These are phyloP conservation scores for Toxonevra muliebris DNA, from an alignment of 2,888 invertebrate species.

Conservation along the genomic window DNA sequence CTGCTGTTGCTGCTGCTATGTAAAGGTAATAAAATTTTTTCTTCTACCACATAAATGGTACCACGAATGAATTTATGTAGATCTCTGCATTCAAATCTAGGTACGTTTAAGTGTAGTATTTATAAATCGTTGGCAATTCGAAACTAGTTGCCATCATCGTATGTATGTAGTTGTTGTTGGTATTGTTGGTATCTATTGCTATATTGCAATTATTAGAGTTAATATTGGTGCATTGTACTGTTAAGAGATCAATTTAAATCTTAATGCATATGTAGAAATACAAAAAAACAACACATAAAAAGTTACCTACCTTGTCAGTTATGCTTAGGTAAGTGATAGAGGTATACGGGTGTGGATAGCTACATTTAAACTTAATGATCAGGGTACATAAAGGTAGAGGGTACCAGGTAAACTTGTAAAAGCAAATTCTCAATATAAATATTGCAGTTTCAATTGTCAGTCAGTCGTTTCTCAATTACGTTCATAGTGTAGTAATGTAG, in stretches of 20 bases:
- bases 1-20: background rate
- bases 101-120: background rate
- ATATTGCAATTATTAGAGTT: background rate
- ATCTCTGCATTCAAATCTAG: background rate
- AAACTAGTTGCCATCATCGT: conserved; percentile 6
- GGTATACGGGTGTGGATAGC: too few species aligned
- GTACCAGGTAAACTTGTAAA: too few species aligned
- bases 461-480: too few species aligned
- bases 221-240: conserved; percentile 16
- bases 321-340: conserved; percentile 49
- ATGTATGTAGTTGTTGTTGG: background rate
- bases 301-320: conserved; percentile 62
- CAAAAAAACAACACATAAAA: conserved; percentile 39
- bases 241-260: background rate
- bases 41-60: background rate
- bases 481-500: too few species aligned
- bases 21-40: too few species aligned
- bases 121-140: conserved; percentile 18
- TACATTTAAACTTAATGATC: too few species aligned
- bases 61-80: background rate
- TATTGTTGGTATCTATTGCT: background rate
- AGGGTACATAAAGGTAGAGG: too few species aligned
- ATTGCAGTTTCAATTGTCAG: background rate
- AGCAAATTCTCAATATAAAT: background rate
- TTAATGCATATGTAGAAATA: conserved; percentile 15